Evolutionary conservation across 2,888 invertebrate species (phyloP).

Genomic region (Auanema sp.): DNA sequence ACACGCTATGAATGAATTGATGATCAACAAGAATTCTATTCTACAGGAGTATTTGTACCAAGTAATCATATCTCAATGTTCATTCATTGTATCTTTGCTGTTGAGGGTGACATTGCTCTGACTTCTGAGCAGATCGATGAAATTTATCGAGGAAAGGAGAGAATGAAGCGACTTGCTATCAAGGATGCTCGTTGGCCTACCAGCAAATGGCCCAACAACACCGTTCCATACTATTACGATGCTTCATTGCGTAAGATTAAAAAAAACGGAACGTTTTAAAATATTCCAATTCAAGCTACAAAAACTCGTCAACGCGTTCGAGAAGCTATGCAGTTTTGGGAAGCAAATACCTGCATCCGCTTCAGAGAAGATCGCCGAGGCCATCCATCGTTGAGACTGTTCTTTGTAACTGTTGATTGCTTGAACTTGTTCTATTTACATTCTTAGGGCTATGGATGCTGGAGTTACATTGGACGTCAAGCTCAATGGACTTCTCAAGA

Average conservation of each 20-base stretch:
- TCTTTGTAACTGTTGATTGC: slow-evolving; percentile 6
- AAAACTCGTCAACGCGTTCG: slow-evolving; percentile 3
- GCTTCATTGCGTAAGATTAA: slow-evolving; percentile 7
- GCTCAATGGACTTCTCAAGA: slow-evolving; percentile 22
- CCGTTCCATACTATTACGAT: slow-evolving; percentile 7
- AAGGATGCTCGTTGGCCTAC: not conserved
- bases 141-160: not conserved
- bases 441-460: slow-evolving; percentile 26
- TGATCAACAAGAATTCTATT: slow-evolving; percentile 7
- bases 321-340: slow-evolving; percentile 6
- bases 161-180: slow-evolving; percentile 5
- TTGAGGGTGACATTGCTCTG: slow-evolving; percentile 9
- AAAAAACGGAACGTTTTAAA: not conserved
- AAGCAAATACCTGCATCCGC: slow-evolving; percentile 7
- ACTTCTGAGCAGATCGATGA: slow-evolving; percentile 9
- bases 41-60: slow-evolving; percentile 12
- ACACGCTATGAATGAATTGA: slow-evolving; percentile 2
- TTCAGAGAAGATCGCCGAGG: not conserved
- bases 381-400: not conserved
- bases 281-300: slow-evolving; percentile 6
- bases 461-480: slow-evolving; percentile 43
- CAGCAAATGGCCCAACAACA: slow-evolving; percentile 7
- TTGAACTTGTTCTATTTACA: not conserved
- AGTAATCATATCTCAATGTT: not conserved
- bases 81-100: not conserved